Base-by-base conservation (phyloP, 2,797 vertebrate genomes). In the Sebastes aleutianus region DNA sequence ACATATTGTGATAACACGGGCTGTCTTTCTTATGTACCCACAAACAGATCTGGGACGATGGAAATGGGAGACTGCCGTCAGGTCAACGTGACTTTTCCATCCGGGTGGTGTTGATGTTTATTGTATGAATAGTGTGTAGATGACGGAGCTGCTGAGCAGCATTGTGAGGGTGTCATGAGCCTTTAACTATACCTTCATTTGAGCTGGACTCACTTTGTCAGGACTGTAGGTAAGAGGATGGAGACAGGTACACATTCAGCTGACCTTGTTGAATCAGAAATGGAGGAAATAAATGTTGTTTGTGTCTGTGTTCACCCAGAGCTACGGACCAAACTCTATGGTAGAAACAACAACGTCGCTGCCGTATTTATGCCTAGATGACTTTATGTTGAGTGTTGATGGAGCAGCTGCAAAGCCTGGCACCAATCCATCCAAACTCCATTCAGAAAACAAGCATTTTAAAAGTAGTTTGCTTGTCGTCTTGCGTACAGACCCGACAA, bases 11-110 rank as follows among this genome's bases (percentile, higher is more conserved):
- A 63, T 66, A 73, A 70, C 47, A 66, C 20, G 16, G 61, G 4
- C 56, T 8, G 47, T 75, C 64, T 75, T 39, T 83, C 58, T 83
- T 70, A 64, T 67, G 63, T 70, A 70, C 5, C 83, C 67, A 73
- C 70, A 74, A 69, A 62, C 64, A 64, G 79, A 87, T 87, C 77
- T 86, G 53, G 82, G 83, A 47, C 58, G 11, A 73, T 83, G 84
- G 88, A 79, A 92, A 90, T 12, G 59, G 50, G 84, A 88, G 73
- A 73, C 76, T 18, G 68, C 57, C 20, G 36, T 70, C 32, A 59
- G 74, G 71, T 69, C 82, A 80, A 14, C 14, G 13, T 31, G 78
- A 67, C 79, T 68, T 80, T 79, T 78, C 66, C 57, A 39, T 85
- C 66, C 53, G 70, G 79, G 27, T 77, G 54, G 50, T 74, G 70